Conservation (phyloP, 2,797 vertebrate species). For the Pipistrellus pygmaeus region DNA sequence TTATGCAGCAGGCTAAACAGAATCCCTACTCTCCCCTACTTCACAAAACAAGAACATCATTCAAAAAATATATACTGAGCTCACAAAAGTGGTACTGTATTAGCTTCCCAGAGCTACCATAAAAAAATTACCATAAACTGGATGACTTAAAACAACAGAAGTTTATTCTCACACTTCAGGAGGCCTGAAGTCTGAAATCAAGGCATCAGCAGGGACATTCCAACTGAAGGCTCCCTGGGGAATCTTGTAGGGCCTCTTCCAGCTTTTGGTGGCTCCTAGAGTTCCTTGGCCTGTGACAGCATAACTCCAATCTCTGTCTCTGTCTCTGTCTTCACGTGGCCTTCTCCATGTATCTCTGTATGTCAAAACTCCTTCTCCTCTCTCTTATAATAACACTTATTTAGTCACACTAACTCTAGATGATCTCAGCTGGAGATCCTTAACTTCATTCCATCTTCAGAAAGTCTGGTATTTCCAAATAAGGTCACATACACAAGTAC, state of each 20-base stretch:
- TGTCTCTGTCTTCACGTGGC: neutral
- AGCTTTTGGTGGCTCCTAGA: neutral
- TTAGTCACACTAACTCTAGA: neutral
- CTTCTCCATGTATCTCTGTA: neutral
- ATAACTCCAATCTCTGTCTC: neutral
- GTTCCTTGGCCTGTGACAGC: neutral
- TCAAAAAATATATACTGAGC: neutral
- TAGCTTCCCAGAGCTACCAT: neutral
- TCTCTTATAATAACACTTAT: neutral
- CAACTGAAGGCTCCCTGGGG: neutral
- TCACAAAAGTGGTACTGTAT: neutral
- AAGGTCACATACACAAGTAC: neutral
- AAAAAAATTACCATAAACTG: conserved; percentile 12
- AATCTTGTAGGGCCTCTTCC: neutral
- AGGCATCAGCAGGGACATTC: neutral
- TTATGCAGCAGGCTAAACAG: neutral
- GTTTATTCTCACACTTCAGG: neutral
- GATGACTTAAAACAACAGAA: neutral
- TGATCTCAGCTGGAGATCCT: neutral
- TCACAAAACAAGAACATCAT: neutral
- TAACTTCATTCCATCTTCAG: neutral
- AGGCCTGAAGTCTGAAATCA: neutral
- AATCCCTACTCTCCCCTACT: neutral
- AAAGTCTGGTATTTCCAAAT: neutral
- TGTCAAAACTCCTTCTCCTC: neutral